Conservation (phyloP, 2,888 invertebrate species). For the Mylabris sibirica region DNA sequence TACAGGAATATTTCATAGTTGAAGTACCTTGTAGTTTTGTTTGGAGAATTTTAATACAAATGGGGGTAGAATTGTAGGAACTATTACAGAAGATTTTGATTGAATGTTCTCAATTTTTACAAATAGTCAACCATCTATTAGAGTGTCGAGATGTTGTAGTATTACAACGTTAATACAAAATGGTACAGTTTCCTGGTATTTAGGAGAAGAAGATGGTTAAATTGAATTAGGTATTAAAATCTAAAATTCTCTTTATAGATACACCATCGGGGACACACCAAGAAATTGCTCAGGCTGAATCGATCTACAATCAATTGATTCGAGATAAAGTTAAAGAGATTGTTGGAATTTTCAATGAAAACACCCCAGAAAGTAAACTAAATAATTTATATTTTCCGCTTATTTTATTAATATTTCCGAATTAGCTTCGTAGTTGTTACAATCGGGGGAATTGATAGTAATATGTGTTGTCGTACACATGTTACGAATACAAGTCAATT, state of each 20-base stretch:
- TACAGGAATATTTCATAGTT: too few species aligned
- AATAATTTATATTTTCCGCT: conserved; percentile 43
- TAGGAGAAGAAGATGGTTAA: conserved; percentile 76
- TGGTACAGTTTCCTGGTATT: conserved; percentile 83
- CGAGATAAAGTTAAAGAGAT: conserved; percentile 68
- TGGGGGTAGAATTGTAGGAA: too few species aligned
- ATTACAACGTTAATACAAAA: conserved; percentile 72
- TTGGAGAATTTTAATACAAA: too few species aligned
- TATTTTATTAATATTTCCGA: conserved; percentile 24
- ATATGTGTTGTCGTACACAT: conserved; percentile 91
- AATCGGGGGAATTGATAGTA: conserved; percentile 79
- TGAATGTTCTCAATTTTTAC: too few species aligned
- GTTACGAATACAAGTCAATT: conserved; percentile 77
- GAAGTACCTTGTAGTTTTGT: too few species aligned
- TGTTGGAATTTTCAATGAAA: conserved; percentile 69
- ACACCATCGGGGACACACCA: conserved; percentile 64
- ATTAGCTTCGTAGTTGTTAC: conserved; percentile 73
- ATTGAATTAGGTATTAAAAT: conserved; percentile 69
- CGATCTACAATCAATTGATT: conserved; percentile 73
- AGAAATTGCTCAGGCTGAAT: conserved; percentile 67
- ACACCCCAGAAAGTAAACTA: conserved; percentile 65
- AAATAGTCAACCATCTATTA: too few species aligned
- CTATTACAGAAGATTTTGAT: too few species aligned
- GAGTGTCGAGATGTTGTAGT: too few species aligned
- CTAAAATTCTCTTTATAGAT: conserved; percentile 54